Conservation (phyloP, 1,140 invertebrate species). For the Ceratina japonica region DNA sequence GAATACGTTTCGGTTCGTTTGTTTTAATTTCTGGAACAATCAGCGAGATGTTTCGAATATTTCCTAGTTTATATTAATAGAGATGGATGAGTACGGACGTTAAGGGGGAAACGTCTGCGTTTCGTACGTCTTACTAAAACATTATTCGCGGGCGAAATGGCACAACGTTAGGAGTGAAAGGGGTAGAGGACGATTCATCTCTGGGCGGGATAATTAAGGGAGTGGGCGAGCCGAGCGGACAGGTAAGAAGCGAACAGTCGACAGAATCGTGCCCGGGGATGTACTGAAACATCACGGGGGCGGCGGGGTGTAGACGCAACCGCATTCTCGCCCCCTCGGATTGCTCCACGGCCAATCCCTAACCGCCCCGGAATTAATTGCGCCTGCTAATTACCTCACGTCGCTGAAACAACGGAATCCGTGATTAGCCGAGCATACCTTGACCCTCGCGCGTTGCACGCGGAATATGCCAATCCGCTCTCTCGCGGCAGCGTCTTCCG, state of each 20-base stretch:
- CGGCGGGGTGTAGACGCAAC: constrained; percentile 32
- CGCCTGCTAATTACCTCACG: constrained; percentile 64
- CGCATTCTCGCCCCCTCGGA: constrained; percentile 51
- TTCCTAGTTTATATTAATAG: too few relatives aligned
- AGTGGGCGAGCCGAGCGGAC: constrained; percentile 17
- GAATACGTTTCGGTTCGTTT: too few relatives aligned
- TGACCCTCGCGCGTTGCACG: constrained; percentile 39
- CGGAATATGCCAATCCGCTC: constrained; percentile 31
- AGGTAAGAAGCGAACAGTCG: constrained; percentile 44
- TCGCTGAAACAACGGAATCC: constrained; percentile 61
- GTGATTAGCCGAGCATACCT: constrained; percentile 60
- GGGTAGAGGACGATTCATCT: constrained; percentile 19
- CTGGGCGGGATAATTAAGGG: constrained; percentile 47
- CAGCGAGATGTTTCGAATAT: too few relatives aligned
- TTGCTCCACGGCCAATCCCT: constrained; percentile 49
- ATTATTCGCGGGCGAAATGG: neutral
- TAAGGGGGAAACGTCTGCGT: too few relatives aligned
- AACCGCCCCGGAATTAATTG: constrained; percentile 68
- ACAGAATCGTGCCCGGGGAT: constrained; percentile 12
- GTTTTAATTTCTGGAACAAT: too few relatives aligned
- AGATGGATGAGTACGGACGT: too few relatives aligned
- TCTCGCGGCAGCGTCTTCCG: neutral
- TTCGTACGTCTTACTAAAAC: too few relatives aligned
- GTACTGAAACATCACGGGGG: neutral
- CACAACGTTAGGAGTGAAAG: neutral